phyloP scores from a whole-genome alignment of 2,888 invertebrate genomes.

The Corbicula japonica region DNA sequence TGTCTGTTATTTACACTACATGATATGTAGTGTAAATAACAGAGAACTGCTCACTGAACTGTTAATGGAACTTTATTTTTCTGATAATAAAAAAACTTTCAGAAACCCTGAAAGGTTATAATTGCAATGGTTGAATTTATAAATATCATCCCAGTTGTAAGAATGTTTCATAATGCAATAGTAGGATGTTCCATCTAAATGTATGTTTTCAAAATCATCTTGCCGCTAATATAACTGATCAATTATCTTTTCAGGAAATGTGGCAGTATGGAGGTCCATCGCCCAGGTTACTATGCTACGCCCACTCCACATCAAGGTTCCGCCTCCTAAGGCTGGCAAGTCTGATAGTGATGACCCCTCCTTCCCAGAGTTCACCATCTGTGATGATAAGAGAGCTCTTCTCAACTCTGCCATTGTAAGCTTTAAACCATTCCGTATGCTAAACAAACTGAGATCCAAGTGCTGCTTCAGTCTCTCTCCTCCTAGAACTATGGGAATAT shows the following conservation, averaged over 20 bases:
- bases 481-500: conserved; percentile 51
- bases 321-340: conserved; percentile 9
- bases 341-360: conserved; percentile 41
- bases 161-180: not conserved
- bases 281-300: conserved; percentile 33
- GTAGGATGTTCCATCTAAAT: not conserved
- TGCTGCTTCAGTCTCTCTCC: conserved; percentile 54
- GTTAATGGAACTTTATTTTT: not conserved
- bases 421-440: conserved; percentile 61
- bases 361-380: conserved; percentile 48
- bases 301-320: conserved; percentile 19
- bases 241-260: conserved; percentile 51
- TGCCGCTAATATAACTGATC: not conserved
- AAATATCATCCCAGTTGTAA: not conserved
- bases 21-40: not conserved
- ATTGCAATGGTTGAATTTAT: not conserved
- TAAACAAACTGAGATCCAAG: conserved; percentile 48
- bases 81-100: not conserved
- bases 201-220: not conserved
- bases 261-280: conserved; percentile 57
- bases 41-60: not conserved
- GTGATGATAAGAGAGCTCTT: conserved; percentile 55
- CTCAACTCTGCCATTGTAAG: conserved; percentile 59
- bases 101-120: not conserved
- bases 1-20: no score